Evolutionary conservation across 2,113 vertebrate genomes (phyloP), one percentile per base, ranked within the genome.

Genomic region (Mirza zaza): DNA sequence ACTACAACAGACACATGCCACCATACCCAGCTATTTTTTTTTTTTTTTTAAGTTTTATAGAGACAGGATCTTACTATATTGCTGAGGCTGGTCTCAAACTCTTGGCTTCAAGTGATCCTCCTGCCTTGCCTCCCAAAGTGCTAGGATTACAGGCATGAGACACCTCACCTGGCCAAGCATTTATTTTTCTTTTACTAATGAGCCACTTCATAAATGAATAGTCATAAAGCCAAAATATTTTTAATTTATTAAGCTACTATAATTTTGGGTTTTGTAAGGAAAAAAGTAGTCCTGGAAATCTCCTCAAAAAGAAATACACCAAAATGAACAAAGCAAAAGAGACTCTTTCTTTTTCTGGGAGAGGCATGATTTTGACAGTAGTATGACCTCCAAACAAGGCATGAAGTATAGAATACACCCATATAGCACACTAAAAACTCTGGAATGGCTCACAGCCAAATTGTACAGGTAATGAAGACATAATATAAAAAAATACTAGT

Each of bases 161-260:
- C 9, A 63, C 61, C 25, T 63, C 61, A 63, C 61, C 25, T 63
- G 61, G 61, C 25, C 25, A 61, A 59, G 52, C 13, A 36, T 32
- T 29, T 68, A 3, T 39, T 76, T 32, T 32, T 61, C 29, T 87
- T 90, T 20, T 59, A 86, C 88, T 77, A 90, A 86, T 73, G 55
- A 97, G 55, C 42, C 87, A 83, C 80, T 93, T 93, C 57, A 70
- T 68, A 95, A 95, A 21, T 59, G 52, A 75, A n/a, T 48, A 81
- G 67, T 82, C 39, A 34, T 36, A 84, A 94, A 95, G 86, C 39
- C 9, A 29, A 96, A 94, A 70, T 73, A 92, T 14, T 50, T 84
- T 20, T 59, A 76, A 82, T 42, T 88, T 73, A 92, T 57, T 84
- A 91, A 80, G 55, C 32, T 63, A 82, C 7, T 77, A 68, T 82